Evolutionary conservation across 2,888 invertebrate genomes (phyloP), one percentile per base, ranked within the genome.

Genomic region (Aphrophora alni): DNA sequence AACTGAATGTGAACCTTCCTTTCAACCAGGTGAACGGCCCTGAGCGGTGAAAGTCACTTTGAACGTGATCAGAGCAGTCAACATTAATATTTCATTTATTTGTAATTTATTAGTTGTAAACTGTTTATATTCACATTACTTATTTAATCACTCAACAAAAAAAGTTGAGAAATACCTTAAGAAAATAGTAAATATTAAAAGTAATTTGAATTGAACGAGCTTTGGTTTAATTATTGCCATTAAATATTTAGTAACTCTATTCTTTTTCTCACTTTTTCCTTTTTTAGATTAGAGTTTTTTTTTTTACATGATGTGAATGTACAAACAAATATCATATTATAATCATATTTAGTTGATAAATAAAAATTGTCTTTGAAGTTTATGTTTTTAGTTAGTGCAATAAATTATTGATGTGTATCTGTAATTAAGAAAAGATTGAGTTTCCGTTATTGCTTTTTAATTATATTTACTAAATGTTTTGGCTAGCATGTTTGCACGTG

Each of bases 21-120:
- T 78, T 28, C 24, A 81, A 82, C 69, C 82, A 82, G 80, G 80
- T 81, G 74, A 82, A 75, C 28, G 79, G 74, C 81, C 81, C 81
- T 81, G 81, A 73, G 38, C 24, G 59, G 51, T 68, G 68, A 74
- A 76, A 72, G 77, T 78, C 78, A 78, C 78, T 59, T 72, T 73
- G 78, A 51, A 8, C 78, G 78, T 78, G 78, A 78, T 76, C 44
- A 72, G 28, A 59, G 59, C 59, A 21, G 59, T 3, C 59, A 21
- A 59, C 44, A 44, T 44, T 44, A 10, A 44, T 44, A 17, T 14
- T 21, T 59, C 5, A 59, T 59, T 21, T 59, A 21, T 59, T 59
- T 59, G 59, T 59, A 59, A 21, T 59, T 59, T 44, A 44, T 33
- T 44, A 14, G 17, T 44, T 44, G 44, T 44, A 44, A 8, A 44